Conservation (phyloP, 2,113 vertebrate species). For the Eulemur macaco region DNA sequence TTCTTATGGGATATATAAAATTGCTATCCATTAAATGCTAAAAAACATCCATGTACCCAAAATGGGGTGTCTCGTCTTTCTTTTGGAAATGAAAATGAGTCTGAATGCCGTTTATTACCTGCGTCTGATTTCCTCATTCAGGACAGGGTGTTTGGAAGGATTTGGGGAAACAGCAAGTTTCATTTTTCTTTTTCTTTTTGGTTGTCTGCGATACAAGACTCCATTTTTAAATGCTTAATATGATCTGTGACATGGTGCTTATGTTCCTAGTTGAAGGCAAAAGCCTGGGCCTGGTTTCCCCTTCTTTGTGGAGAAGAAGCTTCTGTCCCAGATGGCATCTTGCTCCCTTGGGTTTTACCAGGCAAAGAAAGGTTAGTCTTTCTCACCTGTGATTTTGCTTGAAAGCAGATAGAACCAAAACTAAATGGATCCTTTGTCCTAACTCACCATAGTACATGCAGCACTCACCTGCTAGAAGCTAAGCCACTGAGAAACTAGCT, state of each 20-base stretch:
- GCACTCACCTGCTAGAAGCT: background rate
- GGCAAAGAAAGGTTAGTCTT: background rate
- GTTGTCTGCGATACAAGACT: background rate
- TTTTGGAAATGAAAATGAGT: conserved; percentile 59
- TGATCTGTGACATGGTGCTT: background rate
- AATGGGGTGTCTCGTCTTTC: background rate
- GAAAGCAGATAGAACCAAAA: background rate
- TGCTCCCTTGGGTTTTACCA: background rate
- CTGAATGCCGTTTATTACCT: conserved; percentile 55
- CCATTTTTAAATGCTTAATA: background rate
- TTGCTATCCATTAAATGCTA: conserved; percentile 53
- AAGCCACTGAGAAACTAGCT: background rate
- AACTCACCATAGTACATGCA: fast-evolving
- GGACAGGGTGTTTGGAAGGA: conserved; percentile 29
- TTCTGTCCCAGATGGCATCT: background rate
- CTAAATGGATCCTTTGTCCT: background rate
- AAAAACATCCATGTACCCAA: conserved; percentile 47
- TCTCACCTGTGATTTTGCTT: background rate
- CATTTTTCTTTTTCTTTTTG: background rate
- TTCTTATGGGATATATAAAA: conserved; percentile 66
- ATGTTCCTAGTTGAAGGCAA: background rate
- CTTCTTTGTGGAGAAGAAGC: fast-evolving
- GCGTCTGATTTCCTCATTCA: conserved; percentile 62
- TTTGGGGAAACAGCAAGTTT: background rate
- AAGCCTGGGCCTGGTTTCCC: fast-evolving